Conservation (phyloP, 1,140 invertebrate genomes). For the Psilanteris sp. region DNA sequence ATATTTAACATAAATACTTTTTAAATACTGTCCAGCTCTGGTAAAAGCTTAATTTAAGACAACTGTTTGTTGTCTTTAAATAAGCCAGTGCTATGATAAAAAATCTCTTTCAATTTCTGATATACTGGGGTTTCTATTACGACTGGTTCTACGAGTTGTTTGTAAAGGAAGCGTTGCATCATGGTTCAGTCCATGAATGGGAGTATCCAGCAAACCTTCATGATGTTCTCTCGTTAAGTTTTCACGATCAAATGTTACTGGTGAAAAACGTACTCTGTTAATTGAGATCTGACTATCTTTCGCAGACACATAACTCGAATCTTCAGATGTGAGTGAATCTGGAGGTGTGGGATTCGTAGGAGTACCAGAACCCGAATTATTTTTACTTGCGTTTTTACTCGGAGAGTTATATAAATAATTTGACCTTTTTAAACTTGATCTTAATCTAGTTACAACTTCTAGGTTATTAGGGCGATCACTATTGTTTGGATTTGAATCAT, state of each 20-base stretch:
- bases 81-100: slow-evolving; percentile 81
- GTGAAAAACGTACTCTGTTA: slow-evolving; percentile 89
- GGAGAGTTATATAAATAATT: slow-evolving; percentile 80
- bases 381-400: slow-evolving; percentile 81
- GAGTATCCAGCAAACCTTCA: slow-evolving; percentile 82
- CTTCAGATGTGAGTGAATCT: slow-evolving; percentile 90
- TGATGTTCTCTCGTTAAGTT: slow-evolving; percentile 65
- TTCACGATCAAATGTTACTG: slow-evolving; percentile 82
- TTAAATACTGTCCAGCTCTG: no score
- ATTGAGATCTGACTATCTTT: slow-evolving; percentile 84
- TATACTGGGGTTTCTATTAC: slow-evolving; percentile 80
- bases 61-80: slow-evolving; percentile 71
- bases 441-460: slow-evolving; percentile 83
- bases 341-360: slow-evolving; percentile 93
- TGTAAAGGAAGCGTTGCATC: slow-evolving; percentile 84
- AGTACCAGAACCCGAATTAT: slow-evolving; percentile 85
- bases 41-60: no score
- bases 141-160: slow-evolving; percentile 74
- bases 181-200: slow-evolving; percentile 83
- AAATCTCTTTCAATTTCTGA: slow-evolving; percentile 82
- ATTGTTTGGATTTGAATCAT: slow-evolving; percentile 76
- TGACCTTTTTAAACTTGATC: slow-evolving; percentile 88
- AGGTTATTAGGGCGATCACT: slow-evolving; percentile 87
- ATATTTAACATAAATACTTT: no score
- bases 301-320: slow-evolving; percentile 91